Evolutionary conservation across 2,888 invertebrate species (phyloP), one percentile per base, ranked within the genome.

Genomic region (Pasiphila rectangulata): DNA sequence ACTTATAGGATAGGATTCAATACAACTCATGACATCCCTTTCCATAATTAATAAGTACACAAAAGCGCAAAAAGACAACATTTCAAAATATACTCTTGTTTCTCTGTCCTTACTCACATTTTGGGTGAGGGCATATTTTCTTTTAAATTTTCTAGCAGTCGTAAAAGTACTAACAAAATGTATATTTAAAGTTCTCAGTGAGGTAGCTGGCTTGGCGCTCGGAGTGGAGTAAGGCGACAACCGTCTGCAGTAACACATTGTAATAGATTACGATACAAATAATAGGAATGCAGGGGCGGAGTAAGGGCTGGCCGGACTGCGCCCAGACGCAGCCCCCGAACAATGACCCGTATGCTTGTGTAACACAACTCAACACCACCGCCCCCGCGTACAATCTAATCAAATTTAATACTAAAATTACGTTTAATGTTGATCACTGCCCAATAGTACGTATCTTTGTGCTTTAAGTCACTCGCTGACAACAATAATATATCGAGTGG

Each of bases 401-500:
- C 82, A 79, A 83, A 82, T 82, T 83, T 86, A 83, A 79, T 78
- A 77, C 86, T 87, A 85, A 82, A 75, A 77, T 87, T 86, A 86
- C 84, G 80, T 79, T 84, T 78, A 85, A 87, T 88, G 87, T 88
- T 88, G 87, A 88, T 88, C 87, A 88, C 87, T 87, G 87, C 87
- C 87, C 86, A 85, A 81, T 83, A 82, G 86, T 88, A 87, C 86
- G 87, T 87, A 87, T 87, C 75, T 87, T 87, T 87, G 86, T 86
- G 87, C 87, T 83, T 76, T 76, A 73, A 79, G 79, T 85, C 85
- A 79, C 80, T 80, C 81, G 79, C 79, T 80, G 79, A 81, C 85
- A 85, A 86, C 85, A 82, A 83, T 76, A 78, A 79, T 77, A 82
- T 74, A 72, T 67, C 72, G 72, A 79, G 76, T 77, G 72, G 75